Evolutionary conservation across 2,797 vertebrate species (phyloP).

Genomic region (Pogoniulus pusillus): DNA sequence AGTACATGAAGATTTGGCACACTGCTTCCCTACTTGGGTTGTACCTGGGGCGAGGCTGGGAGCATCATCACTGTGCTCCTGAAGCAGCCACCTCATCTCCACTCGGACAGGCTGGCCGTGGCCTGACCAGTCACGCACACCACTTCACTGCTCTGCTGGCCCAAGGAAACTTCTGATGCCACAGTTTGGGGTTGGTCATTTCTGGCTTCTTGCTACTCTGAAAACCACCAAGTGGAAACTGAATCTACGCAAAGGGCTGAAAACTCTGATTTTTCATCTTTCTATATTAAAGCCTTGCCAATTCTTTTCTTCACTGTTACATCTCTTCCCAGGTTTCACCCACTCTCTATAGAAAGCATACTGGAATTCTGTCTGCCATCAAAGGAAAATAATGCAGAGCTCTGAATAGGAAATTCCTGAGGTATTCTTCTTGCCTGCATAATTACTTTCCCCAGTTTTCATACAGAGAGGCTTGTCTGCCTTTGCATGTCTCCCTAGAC

Average conservation of each 20-base stretch:
- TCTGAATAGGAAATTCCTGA: background rate
- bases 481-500: background rate
- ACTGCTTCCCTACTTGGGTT: background rate
- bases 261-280: background rate
- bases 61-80: background rate
- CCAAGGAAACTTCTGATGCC: background rate
- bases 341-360: background rate
- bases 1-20: background rate
- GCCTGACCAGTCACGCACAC: background rate
- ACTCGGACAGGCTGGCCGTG: background rate
- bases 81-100: background rate
- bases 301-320: background rate
- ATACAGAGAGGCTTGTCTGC: background rate
- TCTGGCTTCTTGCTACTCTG: background rate
- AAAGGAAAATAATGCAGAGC: background rate
- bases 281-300: background rate
- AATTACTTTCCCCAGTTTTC: background rate
- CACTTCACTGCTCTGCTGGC: background rate
- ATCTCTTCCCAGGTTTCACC: background rate
- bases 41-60: background rate
- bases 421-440: background rate
- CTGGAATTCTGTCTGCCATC: background rate
- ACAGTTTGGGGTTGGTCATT: background rate
- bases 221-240: background rate
- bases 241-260: background rate